Base-by-base conservation (phyloP, 2,113 vertebrate species). In the Bagarius yarrelli region DNA sequence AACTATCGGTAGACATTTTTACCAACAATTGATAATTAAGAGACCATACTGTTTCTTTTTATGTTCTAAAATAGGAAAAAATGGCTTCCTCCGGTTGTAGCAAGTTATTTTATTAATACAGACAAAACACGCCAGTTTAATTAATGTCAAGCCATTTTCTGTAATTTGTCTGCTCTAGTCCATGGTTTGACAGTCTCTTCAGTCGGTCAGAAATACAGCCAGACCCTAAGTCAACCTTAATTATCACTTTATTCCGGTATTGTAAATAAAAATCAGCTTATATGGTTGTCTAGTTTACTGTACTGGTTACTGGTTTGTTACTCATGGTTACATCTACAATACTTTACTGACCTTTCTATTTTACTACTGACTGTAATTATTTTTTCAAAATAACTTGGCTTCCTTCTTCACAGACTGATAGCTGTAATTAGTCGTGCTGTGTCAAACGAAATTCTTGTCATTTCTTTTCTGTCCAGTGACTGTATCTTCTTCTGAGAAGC, bases 71-170 rank as follows among this genome's bases (percentile, higher is more conserved):
- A 72, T 53, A 72, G 44, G 52, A 13, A 5, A 47, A 32, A n/a
- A 19, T 36, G 52, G 5, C 47, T 53, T 14, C 40, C 2, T 71
- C 4, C 52, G 69, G 69, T 44, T 53, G 47, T 40, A 27, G 53
- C 21, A 15, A 75, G 4, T 75, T 57, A 74, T 74, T 55, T 74
- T 18, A 57, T 75, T 75, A 34, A 40, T n/a, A 75, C 72, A n/a
- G 52, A 57, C 72, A 13, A 53, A 57, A 32, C 15, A n/a, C 32
- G 18, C 25, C 11, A 36, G 52, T 56, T 56, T 56, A 53, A 13
- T 72, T 11, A 27, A 72, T 32, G 25, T 72, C 70, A 21, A 70
- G 16, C 3, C 8, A 30, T 30, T 72, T 30, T 72, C 32, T 23
- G 2, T 5, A 25, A 40, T 14, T 8, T 69, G 44, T 69, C 36